phyloP scores from a whole-genome alignment of 2,113 vertebrate genomes.

The Syrmaticus mikado region DNA sequence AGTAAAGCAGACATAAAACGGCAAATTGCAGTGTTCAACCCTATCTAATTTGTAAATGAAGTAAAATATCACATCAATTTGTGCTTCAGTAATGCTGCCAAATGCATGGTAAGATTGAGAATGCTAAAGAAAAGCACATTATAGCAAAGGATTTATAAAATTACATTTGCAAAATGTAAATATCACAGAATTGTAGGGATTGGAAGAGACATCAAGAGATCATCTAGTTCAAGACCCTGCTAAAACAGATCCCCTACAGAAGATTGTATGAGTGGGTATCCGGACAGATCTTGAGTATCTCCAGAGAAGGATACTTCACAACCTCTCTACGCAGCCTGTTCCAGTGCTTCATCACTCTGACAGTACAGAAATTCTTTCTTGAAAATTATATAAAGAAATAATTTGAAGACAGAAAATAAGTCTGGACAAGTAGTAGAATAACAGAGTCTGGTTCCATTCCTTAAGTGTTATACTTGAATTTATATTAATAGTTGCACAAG shows the following conservation, averaged over 20 bases:
- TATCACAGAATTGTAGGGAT: not conserved
- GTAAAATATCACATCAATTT: slow-evolving; percentile 26
- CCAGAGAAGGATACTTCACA: too few relatives aligned
- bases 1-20: not conserved
- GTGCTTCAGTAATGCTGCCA: not conserved
- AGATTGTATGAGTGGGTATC: too few relatives aligned
- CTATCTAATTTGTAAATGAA: slow-evolving; percentile 18
- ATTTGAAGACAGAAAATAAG: not conserved
- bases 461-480: not conserved
- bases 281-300: too few relatives aligned
- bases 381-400: not conserved
- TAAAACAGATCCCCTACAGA: too few relatives aligned
- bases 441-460: not conserved
- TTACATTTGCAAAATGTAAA: not conserved
- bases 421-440: not conserved
- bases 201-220: too few relatives aligned
- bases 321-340: too few relatives aligned
- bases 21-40: slow-evolving; percentile 6
- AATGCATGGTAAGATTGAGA: not conserved
- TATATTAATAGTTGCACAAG: not conserved
- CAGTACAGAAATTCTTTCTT: too few relatives aligned
- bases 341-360: too few relatives aligned
- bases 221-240: too few relatives aligned
- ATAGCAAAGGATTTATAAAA: not conserved
- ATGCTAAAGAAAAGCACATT: not conserved